Percentiles rank a stretch among this genome's conserved stretches.
These are phyloP conservation scores for Holcopasites calliopsidis DNA, from an alignment of 1,140 invertebrate species.

Conservation along the genomic window DNA sequence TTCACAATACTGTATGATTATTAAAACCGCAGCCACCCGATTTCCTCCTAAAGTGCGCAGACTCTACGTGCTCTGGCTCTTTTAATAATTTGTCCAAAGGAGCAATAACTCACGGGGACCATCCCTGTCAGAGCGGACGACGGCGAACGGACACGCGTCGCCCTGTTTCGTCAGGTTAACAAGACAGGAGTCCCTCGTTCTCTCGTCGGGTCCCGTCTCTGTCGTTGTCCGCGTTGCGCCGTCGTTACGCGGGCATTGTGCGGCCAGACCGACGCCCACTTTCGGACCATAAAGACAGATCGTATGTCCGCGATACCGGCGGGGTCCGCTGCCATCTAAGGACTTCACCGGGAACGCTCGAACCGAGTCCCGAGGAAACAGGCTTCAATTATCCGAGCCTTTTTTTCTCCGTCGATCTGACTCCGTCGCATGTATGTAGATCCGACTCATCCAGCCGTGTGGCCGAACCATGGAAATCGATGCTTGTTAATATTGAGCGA, in stretches of 20 bases:
- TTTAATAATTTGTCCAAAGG: constrained; percentile 28
- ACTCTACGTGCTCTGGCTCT: too few relatives aligned
- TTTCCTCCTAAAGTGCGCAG: too few relatives aligned
- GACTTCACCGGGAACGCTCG: constrained; percentile 55
- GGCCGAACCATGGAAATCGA: constrained; percentile 24
- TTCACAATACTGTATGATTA: too few relatives aligned
- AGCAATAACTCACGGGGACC: constrained; percentile 15
- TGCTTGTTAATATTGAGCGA: constrained; percentile 18
- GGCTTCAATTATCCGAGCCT: constrained; percentile 59
- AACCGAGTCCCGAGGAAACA: constrained; percentile 48
- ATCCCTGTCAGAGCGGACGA: background rate
- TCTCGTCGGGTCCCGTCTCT: constrained; percentile 46
- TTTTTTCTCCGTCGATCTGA: constrained; percentile 32
- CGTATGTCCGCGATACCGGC: constrained; percentile 63
- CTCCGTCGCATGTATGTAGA: constrained; percentile 2
- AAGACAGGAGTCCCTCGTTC: constrained; percentile 55
- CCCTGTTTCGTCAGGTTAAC: constrained; percentile 48
- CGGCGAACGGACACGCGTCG: constrained; percentile 20
- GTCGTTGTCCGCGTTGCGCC: constrained; percentile 56
- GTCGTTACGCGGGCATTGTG: constrained; percentile 62
- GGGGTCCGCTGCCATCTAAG: constrained; percentile 59
- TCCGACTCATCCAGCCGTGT: constrained; percentile 13
- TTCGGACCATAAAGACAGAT: constrained; percentile 68
- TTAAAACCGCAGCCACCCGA: too few relatives aligned
- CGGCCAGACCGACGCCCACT: constrained; percentile 62